phyloP scores from a whole-genome alignment of 2,113 vertebrate species.

The Gymnarchus niloticus region DNA sequence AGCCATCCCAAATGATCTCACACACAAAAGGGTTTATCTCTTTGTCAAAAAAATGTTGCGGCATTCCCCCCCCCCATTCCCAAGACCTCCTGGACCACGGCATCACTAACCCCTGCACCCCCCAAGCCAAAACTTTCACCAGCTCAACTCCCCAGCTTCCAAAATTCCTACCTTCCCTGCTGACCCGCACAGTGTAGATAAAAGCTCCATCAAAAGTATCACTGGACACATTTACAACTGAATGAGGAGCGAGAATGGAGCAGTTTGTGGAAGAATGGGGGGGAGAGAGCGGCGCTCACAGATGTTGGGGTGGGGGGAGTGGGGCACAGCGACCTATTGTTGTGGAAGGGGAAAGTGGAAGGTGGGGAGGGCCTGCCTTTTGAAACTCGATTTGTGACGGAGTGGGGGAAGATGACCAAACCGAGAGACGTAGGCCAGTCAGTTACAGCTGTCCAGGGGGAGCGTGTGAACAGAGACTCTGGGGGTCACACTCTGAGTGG shows the following conservation, averaged over 20 bases:
- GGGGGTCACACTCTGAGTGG: constrained; percentile 35
- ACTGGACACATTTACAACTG: constrained; percentile 82
- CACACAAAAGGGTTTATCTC: constrained; percentile 63
- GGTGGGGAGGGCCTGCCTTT: constrained; percentile 45
- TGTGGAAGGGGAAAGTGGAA: constrained; percentile 61
- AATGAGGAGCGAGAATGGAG: constrained; percentile 87
- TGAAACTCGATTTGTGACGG: constrained; percentile 70
- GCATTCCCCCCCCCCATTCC: constrained; percentile 45
- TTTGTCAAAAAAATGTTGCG: constrained; percentile 54
- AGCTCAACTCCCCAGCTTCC: constrained; percentile 19
- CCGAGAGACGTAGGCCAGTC: constrained; percentile 59
- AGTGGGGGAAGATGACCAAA: constrained; percentile 68
- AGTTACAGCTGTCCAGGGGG: constrained; percentile 72
- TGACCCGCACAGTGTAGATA: constrained; percentile 59
- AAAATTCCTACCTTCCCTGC: constrained; percentile 43
- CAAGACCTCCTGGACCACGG: constrained; percentile 10
- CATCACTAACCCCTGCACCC: constrained; percentile 23
- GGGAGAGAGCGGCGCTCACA: constrained; percentile 90
- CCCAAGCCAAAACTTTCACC: constrained; percentile 31
- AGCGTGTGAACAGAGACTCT: constrained; percentile 78
- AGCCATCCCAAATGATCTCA: constrained; percentile 61
- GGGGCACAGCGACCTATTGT: constrained; percentile 72
- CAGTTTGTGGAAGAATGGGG: constrained; percentile 93
- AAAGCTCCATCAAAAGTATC: constrained; percentile 69
- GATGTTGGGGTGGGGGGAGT: constrained; percentile 78